Evolutionary conservation across 2,888 invertebrate species (phyloP), one percentile per base, ranked within the genome.

Genomic region (Pseudolycoriella hygida): DNA sequence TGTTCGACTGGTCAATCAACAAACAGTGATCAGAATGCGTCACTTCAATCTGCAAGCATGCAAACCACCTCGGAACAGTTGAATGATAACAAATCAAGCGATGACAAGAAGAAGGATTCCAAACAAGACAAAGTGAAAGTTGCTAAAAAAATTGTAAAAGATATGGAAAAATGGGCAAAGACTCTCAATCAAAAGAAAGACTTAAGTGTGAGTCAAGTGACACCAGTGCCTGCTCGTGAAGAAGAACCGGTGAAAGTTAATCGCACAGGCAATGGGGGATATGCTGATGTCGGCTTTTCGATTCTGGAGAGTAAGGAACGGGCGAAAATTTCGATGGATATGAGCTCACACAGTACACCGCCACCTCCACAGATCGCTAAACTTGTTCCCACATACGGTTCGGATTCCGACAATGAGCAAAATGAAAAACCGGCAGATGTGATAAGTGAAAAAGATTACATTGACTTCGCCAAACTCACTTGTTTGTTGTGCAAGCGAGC

Each of bases 151-250:
- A 94, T 96, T 53, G 94, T 94, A 0, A 96, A 96, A 68, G 81
- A 75, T 53, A 75, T 76, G 76, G 76, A 75, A 50, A 64, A 75
- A 46, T 98, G 98, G 98, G 98, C 97, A 0, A 89, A 96, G 56
- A 89, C 89, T 11, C 68, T 96, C 51, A 97, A 97, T 61, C 94
- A 96, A 61, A 92, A 92, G 67, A 96, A 96, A 61, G 88, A 90
- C 64, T 61, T 62, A 52, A 59, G 37, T 20, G 57, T 1, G 49
- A 49, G 48, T 3, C 63, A 62, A 1, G 58, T 59, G 44, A 59
- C 62, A 5, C 55, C 60, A 30, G 46, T 58, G n/a, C 49, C 55
- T 0, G 50, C 47, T 3, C 56, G 56, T 31, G 57, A 58, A 31
- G 50, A 48, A 10, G 50, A 50, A 30, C 30, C 32, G 3, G 51